Evolutionary conservation across 64 coral and sea anemone genomes (phyloP), one percentile per base, ranked within the genome.

Genomic region (Hydrozoanthus tunicans): DNA sequence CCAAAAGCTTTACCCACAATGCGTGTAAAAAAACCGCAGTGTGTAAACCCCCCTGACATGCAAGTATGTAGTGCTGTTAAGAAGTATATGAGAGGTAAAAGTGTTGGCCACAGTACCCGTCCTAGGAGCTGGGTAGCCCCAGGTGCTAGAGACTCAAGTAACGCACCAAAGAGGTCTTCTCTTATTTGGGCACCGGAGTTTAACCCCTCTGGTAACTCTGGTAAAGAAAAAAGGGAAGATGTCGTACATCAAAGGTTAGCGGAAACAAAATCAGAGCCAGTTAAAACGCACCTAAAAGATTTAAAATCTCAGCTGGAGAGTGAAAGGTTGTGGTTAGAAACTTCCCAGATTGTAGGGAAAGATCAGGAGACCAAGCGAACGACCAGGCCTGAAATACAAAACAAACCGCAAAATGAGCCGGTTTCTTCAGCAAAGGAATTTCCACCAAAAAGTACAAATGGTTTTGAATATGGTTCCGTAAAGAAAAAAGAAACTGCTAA

Each of bases 51-150:
- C 55, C 9, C 70, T 43, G 84, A 88, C 74, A 58, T 64, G 10
- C 91, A 84, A 27, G 79, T 85, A 51, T 92, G 82, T 72, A 84
- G 80, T 85, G 80, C 72, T 25, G 91, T 73, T 54, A 92, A 92
- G 24, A 82, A 84, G 68, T 84, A 92, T 58, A 56, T 82, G 11
- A 92, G 70, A 24, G 82, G 91, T 17, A 55, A 24, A 25, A 85
- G 58, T 62, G 59, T 83, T 66, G 84, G 84, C 10, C 54, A 88
- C 25, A 88, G 84, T 13, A 92, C 73, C 15, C 91, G 91, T 3
- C 91, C 91, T 63, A 92, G 82, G 58, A 92, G 91, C 81, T 92
- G 91, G 91, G 91, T 92, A 13, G 60, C 91, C 11, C 91, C 91
- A 26, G 56, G 43, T 24, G n/a, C 81, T 5, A 92, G 68, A 25